Evolutionary conservation across 2,888 invertebrate species (phyloP).

Genomic region (Patella depressa): DNA sequence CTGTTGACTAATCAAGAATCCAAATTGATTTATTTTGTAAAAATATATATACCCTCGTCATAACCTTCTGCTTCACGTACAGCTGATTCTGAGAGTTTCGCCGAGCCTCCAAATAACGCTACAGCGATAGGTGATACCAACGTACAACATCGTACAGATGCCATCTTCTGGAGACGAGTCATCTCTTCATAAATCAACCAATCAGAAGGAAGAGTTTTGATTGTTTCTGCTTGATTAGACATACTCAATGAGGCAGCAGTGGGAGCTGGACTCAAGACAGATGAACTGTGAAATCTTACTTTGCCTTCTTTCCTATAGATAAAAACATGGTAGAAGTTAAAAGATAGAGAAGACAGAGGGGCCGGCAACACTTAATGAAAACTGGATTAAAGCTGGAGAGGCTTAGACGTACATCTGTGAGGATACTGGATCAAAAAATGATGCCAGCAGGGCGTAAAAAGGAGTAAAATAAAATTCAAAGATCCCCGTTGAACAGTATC

Average conservation of each 20-base stretch:
- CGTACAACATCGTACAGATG: constrained; percentile 85
- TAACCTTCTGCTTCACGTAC: constrained; percentile 60
- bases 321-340: too few species aligned
- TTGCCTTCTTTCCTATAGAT: constrained; percentile 76
- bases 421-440: too few species aligned
- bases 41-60: constrained; percentile 5
- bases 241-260: constrained; percentile 46
- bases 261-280: constrained; percentile 74
- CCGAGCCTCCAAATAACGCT: constrained; percentile 83
- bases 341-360: too few species aligned
- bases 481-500: too few species aligned
- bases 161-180: constrained; percentile 77
- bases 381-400: too few species aligned
- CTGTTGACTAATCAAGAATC: too few species aligned
- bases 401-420: too few species aligned
- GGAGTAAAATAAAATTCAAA: too few species aligned
- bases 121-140: constrained; percentile 86
- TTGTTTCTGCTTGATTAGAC: constrained; percentile 59
- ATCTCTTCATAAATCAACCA: constrained; percentile 93
- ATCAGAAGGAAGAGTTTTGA: constrained; percentile 78
- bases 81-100: constrained; percentile 74
- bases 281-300: constrained; percentile 78
- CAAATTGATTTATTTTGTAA: too few species aligned
- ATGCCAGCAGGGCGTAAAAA: too few species aligned
- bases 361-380: too few species aligned